Evolutionary conservation across 1,140 invertebrate genomes (phyloP), one percentile per base, ranked within the genome.

Genomic region (Arctopsyche grandis): DNA sequence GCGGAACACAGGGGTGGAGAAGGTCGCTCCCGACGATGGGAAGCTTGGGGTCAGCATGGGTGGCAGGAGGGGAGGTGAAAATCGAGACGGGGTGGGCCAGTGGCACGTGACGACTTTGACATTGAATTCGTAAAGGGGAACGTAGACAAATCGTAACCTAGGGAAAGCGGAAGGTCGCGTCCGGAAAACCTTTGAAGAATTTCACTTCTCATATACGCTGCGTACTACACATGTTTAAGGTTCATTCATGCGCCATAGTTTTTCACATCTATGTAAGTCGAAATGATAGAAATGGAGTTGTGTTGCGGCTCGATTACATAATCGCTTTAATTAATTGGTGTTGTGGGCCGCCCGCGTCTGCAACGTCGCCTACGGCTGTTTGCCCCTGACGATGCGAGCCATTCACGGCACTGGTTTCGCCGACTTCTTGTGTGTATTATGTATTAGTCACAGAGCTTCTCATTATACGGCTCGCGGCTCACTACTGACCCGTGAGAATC

Each of bases 81-180:
- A 7, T 19, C 43, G 16, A 5, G 24, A 7, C 4, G 48, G 66
- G 48, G 70, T 69, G 46, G 46, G 0, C 9, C 10, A 52, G 48
- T 52, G 75, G 75, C 75, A 77, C 75, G 75, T 71, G 77, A 78
- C 77, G 77, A 78, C 77, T 78, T 78, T 78, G 77, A 78, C 77
- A 78, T 78, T 78, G 77, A 78, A 77, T 48, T 16, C 29, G 58
- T 66, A 66, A 21, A 16, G 60, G n/a, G 56, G 43, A 76, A 12
- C 9, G 56, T 26, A 58, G 24, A 66, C 24, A 9, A 21, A 22
- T 21, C 24, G 48, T n/a, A 52, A n/a, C n/a, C n/a, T n/a, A n/a
- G n/a, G n/a, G 12, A 3, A 3, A 44, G 14, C 38, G 24, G 38
- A 26, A 9, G 69, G 22, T 70, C 24, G 26, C 1, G 69, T 14